Evolutionary conservation across 2,113 vertebrate genomes (phyloP).

Genomic region (Heterochromis multidens): DNA sequence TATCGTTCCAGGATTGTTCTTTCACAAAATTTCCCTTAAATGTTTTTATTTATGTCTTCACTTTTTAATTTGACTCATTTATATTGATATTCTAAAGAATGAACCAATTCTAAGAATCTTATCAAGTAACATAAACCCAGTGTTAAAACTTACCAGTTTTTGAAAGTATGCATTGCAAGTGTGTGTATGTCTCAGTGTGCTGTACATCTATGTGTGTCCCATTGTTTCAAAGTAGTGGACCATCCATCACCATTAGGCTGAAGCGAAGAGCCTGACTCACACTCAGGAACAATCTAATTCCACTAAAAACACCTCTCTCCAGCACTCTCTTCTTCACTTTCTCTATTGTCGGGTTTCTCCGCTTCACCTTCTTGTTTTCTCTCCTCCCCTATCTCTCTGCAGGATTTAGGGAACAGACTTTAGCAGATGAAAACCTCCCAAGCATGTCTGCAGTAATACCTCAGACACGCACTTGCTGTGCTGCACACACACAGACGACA

Average conservation of each 20-base stretch:
- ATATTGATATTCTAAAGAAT: not conserved
- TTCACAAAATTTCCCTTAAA: not conserved
- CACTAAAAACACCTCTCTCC: constrained; percentile 60
- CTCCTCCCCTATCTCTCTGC: constrained; percentile 30
- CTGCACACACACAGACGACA: constrained; percentile 10
- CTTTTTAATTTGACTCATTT: not conserved
- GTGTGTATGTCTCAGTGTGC: not conserved
- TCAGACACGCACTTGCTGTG: constrained; percentile 38
- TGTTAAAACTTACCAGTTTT: not conserved
- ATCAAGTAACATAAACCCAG: not conserved
- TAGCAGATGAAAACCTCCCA: constrained; percentile 66
- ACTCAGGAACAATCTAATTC: constrained; percentile 74
- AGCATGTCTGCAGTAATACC: constrained; percentile 71
- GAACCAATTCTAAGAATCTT: not conserved
- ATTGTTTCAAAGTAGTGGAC: constrained; percentile 64
- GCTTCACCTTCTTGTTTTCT: constrained; percentile 42
- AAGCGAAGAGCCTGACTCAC: constrained; percentile 55
- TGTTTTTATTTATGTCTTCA: not conserved
- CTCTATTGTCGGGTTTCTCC: constrained; percentile 27
- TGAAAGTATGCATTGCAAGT: not conserved
- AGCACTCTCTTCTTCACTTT: constrained; percentile 48
- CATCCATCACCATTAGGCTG: constrained; percentile 72
- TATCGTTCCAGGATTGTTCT: not conserved
- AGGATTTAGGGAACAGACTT: constrained; percentile 64
- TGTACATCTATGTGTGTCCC: constrained; percentile 41